Percentiles rank a stretch among this genome's conserved stretches.
phyloP scores from a whole-genome alignment of 2,888 invertebrate genomes.

The Celastrina argiolus region DNA sequence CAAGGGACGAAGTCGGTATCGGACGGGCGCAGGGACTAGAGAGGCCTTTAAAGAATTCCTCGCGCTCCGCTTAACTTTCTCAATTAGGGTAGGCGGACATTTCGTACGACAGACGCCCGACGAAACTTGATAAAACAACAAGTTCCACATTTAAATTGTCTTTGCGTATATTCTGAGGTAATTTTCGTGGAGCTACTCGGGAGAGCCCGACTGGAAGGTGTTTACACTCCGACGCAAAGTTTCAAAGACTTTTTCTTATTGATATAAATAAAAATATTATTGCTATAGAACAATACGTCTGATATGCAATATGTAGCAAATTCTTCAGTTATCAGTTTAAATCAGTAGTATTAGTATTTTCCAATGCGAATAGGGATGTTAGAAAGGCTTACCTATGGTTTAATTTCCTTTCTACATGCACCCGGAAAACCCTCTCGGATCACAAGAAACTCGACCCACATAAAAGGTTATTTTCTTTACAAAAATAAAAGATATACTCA shows the following conservation, averaged over 20 bases:
- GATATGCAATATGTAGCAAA: too few relatives aligned
- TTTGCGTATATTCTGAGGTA: constrained; percentile 26
- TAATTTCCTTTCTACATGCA: not conserved
- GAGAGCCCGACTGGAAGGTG: not conserved
- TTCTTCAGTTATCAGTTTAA: too few relatives aligned
- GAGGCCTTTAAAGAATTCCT: constrained; percentile 37
- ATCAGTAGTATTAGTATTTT: not conserved
- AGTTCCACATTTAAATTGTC: constrained; percentile 32
- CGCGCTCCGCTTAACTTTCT: constrained; percentile 39
- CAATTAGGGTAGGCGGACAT: constrained; percentile 35
- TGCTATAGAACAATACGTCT: too few relatives aligned
- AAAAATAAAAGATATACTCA: not conserved
- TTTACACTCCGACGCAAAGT: not conserved
- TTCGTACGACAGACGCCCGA: constrained; percentile 26
- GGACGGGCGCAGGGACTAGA: constrained; percentile 33
- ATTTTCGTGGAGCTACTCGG: not conserved
- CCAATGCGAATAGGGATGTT: not conserved
- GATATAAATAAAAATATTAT: too few relatives aligned
- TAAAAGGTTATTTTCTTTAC: not conserved
- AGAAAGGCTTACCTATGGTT: not conserved
- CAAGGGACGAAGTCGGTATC: constrained; percentile 32
- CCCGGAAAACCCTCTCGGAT: not conserved
- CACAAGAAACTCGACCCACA: not conserved
- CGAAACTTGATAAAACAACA: constrained; percentile 30
- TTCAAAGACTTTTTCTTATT: too few relatives aligned